These are phyloP conservation scores for Mesochorus sp. DNA, from an alignment of 2,888 invertebrate genomes.

Conservation along the genomic window DNA sequence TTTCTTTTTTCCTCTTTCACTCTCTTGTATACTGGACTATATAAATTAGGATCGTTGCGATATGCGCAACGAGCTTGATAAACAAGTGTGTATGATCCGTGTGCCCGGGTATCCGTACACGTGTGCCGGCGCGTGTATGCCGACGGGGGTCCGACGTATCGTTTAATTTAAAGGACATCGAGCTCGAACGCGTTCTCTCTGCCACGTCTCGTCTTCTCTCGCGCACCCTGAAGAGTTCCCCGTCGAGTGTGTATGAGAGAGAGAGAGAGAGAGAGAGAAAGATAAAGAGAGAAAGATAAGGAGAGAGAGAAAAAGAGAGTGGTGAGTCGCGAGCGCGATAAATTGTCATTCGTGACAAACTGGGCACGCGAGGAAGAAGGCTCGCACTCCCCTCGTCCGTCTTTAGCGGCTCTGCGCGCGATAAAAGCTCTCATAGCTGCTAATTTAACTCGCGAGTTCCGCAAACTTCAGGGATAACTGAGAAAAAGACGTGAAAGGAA, in stretches of 20 bases:
- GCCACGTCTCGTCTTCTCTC: conserved; percentile 61
- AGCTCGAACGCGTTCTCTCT: conserved; percentile 41
- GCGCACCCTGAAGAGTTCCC: conserved; percentile 57
- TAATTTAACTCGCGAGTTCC: background rate
- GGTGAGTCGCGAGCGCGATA: conserved; percentile 66
- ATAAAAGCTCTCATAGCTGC: background rate
- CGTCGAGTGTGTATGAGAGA: conserved; percentile 39
- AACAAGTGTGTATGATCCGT: conserved; percentile 9
- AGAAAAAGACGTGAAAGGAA: background rate
- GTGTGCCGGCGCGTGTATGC: conserved; percentile 58
- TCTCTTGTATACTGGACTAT: no score
- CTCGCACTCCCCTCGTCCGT: conserved; percentile 4
- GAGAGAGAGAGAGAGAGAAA: conserved; percentile 18
- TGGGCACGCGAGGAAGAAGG: conserved; percentile 68
- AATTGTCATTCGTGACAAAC: conserved; percentile 75
- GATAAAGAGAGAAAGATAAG: conserved; percentile 11
- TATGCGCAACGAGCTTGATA: no score
- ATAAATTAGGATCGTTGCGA: conserved; percentile 53
- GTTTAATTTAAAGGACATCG: conserved; percentile 58
- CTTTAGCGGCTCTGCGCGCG: background rate
- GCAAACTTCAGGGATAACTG: background rate
- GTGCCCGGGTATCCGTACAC: conserved; percentile 22
- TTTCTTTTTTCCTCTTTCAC: no score
- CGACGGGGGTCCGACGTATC: conserved; percentile 59
- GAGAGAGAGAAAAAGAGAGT: conserved; percentile 28